Evolutionary conservation across 1,140 invertebrate species (phyloP).

Genomic region (Drosophila albomicans): DNA sequence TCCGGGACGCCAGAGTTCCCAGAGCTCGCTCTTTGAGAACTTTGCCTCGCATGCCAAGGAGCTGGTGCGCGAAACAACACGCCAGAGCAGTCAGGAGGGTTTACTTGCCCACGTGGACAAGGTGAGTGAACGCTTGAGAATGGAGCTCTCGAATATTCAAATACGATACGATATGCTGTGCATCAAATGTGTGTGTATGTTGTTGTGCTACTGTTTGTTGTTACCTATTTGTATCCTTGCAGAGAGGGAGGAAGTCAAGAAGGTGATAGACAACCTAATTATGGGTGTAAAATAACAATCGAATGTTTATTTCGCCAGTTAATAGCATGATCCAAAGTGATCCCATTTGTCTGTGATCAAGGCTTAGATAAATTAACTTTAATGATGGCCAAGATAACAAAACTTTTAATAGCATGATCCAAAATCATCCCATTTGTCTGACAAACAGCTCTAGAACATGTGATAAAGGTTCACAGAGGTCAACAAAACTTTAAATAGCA

Average conservation of each 20-base stretch:
- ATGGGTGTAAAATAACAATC: no score
- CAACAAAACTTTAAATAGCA: no score
- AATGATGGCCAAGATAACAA: no score
- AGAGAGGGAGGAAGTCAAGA: background rate
- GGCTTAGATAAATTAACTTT: no score
- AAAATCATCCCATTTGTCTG: no score
- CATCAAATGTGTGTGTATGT: constrained; percentile 38
- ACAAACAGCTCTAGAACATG: no score
- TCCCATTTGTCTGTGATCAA: no score
- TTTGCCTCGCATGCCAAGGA: constrained; percentile 94
- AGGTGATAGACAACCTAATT: no score
- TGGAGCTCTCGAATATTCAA: background rate
- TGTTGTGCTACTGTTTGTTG: constrained; percentile 66
- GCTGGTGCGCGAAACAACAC: constrained; percentile 92
- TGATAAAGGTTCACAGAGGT: no score
- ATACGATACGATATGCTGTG: background rate
- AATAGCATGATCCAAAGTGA: no score
- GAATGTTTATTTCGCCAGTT: no score
- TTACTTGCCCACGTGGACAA: constrained; percentile 96
- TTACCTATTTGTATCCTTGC: constrained; percentile 30
- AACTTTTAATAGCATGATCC: no score
- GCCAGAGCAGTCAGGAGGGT: constrained; percentile 95
- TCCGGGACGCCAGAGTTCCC: constrained; percentile 89
- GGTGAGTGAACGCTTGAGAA: constrained; percentile 84
- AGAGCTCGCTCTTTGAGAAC: constrained; percentile 93